phyloP scores from a whole-genome alignment of 2,888 invertebrate genomes.

The Aethes cnicana region DNA sequence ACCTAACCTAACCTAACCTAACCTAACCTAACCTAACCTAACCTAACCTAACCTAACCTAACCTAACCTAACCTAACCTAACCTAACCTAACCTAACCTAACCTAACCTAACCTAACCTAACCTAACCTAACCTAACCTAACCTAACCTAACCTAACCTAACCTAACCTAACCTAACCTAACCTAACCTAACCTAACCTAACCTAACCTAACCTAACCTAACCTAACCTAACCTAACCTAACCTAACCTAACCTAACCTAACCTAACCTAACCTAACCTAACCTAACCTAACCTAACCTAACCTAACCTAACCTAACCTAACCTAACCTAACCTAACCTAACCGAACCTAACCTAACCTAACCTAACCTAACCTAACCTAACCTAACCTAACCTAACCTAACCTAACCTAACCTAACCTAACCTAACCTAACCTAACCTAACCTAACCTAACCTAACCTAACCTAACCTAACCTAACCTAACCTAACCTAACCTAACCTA shows the following conservation, averaged over 20 bases:
- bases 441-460: constrained; percentile 14
- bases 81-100: no score
- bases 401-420: constrained; percentile 32
- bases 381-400: constrained; percentile 35
- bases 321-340: background rate
- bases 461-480: constrained; percentile 32
- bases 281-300: background rate
- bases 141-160: background rate
- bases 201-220: background rate
- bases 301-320: background rate
- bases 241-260: background rate
- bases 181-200: background rate
- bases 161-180: background rate
- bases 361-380: constrained; percentile 33
- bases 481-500: constrained; percentile 32
- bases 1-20: no score
- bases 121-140: background rate
- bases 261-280: background rate
- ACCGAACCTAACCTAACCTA: constrained; percentile 10
- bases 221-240: background rate
- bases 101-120: no score
- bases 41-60: no score
- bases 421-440: constrained; percentile 24
- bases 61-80: no score
- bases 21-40: no score